Percentiles rank a stretch among this genome's conserved stretches.
phyloP scores from a whole-genome alignment of 2,113 vertebrate species.

The Carassius gibelio region DNA sequence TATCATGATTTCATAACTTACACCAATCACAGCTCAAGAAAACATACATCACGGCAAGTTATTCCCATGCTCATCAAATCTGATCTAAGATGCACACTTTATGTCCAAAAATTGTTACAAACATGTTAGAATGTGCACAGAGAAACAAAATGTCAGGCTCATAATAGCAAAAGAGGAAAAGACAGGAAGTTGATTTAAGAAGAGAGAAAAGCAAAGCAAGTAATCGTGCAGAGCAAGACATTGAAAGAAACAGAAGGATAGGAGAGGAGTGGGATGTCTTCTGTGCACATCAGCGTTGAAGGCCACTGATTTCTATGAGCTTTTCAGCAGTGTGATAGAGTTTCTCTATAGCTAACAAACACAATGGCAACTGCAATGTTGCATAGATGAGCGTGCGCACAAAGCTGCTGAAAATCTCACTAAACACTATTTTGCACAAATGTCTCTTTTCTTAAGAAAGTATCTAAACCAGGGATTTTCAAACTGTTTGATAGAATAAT shows the following conservation, averaged over 20 bases:
- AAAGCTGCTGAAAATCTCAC: not conserved
- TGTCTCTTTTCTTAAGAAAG: not conserved
- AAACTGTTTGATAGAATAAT: not conserved
- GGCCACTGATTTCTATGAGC: constrained; percentile 55
- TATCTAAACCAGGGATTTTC: not conserved
- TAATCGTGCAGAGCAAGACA: constrained; percentile 34
- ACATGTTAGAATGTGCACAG: not conserved
- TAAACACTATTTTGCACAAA: not conserved
- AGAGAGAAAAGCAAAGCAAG: constrained; percentile 5
- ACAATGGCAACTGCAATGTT: constrained; percentile 23
- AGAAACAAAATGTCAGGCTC: not conserved
- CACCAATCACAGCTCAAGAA: not conserved
- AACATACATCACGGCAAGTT: not conserved
- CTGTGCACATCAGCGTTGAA: constrained; percentile 29
- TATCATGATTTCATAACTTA: not conserved
- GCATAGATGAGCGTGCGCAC: constrained; percentile 27
- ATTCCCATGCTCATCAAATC: not conserved
- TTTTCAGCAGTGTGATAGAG: constrained; percentile 47
- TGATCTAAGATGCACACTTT: not conserved
- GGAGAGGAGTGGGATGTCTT: constrained; percentile 24
- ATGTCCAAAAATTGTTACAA: not conserved
- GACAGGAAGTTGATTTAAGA: constrained; percentile 8
- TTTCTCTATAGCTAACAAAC: constrained; percentile 7
- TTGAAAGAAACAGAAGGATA: constrained; percentile 1
- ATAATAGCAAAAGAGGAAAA: not conserved